Base-by-base conservation (phyloP, 2,888 invertebrate genomes). In the Petrophora chlorosata region DNA sequence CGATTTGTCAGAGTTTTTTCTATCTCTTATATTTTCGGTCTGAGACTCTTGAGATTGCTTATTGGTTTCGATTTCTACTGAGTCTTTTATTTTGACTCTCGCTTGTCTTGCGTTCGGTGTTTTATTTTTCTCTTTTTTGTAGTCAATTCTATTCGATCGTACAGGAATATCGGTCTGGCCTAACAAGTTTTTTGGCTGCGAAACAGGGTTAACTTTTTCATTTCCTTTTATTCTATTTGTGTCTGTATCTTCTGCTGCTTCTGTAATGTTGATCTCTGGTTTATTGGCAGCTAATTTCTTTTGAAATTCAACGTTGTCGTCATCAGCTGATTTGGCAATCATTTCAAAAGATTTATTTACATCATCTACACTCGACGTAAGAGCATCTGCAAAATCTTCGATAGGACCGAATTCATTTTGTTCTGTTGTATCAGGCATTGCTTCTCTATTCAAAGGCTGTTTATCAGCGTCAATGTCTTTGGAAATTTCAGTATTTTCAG, bases 141-240 rank as follows among this genome's bases (percentile, higher is more conserved):
- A 91, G 53, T 90, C 91, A 1, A 68, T 76, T 76, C 65, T 91
- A 91, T 78, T 90, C 90, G 90, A 91, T 90, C 74, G 80, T 71
- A 76, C 91, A 91, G 90, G 90, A 81, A 88, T 86, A 74, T 84
- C 80, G 78, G 82, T 83, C 55, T 83, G 88, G 79, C 90, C 90
- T 84, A 88, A 61, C 73, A 90, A 91, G 91, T 91, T 91, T 91
- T 91, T 91, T 91, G 91, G 82, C 84, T 78, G 85, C 72, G 85
- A 77, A 63, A 85, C 70, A 3, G 81, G 78, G 29, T 74, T 77
- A 16, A 61, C 36, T 65, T 77, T 73, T 59, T 66, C 68, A 65
- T 70, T 61, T 65, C 48, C 65, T 43, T 67, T 65, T 23, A 61
- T 61, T 65, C 48, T 65, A 44, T 67, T 65, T 23, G 61, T 63